These are phyloP conservation scores for Trochalopteron elliotii DNA, from an alignment of 2,113 vertebrate genomes.

Conservation along the genomic window DNA sequence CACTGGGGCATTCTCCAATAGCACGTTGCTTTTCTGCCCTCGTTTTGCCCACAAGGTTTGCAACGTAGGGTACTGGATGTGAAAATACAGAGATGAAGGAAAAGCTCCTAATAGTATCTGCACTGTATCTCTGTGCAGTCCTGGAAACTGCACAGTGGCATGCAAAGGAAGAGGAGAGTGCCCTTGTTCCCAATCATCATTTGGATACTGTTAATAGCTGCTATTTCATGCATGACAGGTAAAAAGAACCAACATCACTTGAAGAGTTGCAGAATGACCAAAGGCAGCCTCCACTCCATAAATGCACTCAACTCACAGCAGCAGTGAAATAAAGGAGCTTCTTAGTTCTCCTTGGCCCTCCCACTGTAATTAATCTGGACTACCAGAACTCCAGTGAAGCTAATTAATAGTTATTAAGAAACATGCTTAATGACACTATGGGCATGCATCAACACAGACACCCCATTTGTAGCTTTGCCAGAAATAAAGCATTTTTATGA, in stretches of 20 bases:
- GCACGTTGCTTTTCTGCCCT: background rate
- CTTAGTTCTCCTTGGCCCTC: background rate
- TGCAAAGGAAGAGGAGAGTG: background rate
- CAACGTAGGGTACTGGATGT: background rate
- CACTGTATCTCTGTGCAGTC: background rate
- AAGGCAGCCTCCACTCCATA: background rate
- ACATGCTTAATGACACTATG: conserved; percentile 18
- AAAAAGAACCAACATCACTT: background rate
- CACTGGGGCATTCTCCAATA: background rate
- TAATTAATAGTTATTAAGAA: conserved; percentile 47
- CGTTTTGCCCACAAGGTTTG: background rate
- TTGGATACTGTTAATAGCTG: background rate
- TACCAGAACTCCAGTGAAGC: background rate
- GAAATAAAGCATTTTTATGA: conserved; percentile 33
- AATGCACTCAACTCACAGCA: background rate
- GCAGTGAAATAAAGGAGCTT: background rate
- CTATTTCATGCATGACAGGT: background rate
- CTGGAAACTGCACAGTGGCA: background rate
- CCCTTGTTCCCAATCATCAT: background rate
- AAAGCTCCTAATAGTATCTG: background rate
- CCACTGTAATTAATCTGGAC: conserved; percentile 11
- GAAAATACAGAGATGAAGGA: background rate
- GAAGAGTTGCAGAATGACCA: background rate
- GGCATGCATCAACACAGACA: conserved; percentile 47
- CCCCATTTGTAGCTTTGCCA: conserved; percentile 39